A percentile compares a stretch with the other conserved stretches of the same genome.
phyloP scores from a whole-genome alignment of 2,888 invertebrate genomes.

The Lithophane leautieri region DNA sequence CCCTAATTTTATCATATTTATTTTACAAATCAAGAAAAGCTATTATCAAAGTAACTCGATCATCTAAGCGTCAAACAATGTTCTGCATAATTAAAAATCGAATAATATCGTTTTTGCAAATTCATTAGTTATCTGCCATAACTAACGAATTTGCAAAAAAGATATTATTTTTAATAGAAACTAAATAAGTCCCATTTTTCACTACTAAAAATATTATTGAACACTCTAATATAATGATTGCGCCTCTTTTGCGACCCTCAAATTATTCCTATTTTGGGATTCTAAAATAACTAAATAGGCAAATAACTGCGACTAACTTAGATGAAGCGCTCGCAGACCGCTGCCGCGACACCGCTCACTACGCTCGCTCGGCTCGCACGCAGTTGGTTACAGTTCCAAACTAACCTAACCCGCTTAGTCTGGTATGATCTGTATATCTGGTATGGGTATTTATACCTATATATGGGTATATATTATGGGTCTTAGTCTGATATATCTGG shows the following conservation, averaged over 20 bases:
- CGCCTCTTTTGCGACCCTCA: no score
- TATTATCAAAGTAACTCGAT: background rate
- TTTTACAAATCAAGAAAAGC: conserved; percentile 28
- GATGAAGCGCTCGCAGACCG: no score
- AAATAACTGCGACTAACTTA: background rate
- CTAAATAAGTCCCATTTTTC: background rate
- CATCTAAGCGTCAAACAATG: background rate
- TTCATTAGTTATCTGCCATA: conserved; percentile 3
- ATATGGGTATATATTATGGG: no score
- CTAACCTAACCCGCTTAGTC: background rate
- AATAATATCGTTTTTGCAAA: background rate
- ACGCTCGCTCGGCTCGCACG: no score
- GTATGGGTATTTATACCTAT: no score
- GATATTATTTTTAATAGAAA: background rate
- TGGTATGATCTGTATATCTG: no score
- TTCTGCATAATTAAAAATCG: background rate
- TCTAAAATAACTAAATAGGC: no score
- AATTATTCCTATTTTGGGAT: no score
- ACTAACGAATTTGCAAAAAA: no score
- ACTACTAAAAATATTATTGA: no score
- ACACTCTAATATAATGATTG: no score
- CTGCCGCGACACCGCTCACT: background rate
- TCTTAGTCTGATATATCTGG: no score
- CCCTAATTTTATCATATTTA: conserved; percentile 34
- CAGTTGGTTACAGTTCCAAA: background rate